phyloP scores from a whole-genome alignment of 1,140 invertebrate species.

The Drosophila nasuta region DNA sequence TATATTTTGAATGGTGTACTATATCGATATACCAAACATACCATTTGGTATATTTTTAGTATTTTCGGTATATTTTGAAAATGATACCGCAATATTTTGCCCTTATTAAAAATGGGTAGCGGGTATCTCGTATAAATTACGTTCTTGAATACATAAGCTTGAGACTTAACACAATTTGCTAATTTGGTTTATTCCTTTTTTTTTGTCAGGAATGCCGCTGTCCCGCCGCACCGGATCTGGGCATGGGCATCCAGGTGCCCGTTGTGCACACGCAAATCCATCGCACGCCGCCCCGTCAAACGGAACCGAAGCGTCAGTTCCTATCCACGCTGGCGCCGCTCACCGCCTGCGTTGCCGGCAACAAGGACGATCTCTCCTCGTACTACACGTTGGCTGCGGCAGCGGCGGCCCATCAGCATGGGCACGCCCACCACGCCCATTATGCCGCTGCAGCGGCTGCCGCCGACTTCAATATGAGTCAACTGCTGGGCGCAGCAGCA shows the following conservation, averaged over 20 bases:
- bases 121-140: no score
- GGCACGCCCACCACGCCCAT: slow-evolving; percentile 80
- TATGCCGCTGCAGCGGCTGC: slow-evolving; percentile 84
- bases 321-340: slow-evolving; percentile 90
- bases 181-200: background rate
- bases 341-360: slow-evolving; percentile 89
- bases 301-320: slow-evolving; percentile 89
- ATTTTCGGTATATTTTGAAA: no score
- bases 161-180: no score
- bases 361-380: slow-evolving; percentile 88
- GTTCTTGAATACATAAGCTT: no score
- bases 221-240: slow-evolving; percentile 86
- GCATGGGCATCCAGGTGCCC: slow-evolving; percentile 86
- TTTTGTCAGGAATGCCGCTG: slow-evolving; percentile 76
- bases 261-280: slow-evolving; percentile 81
- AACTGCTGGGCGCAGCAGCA: slow-evolving; percentile 87
- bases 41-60: no score
- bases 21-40: no score
- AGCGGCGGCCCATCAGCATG: slow-evolving; percentile 84
- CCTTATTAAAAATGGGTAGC: no score
- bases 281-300: slow-evolving; percentile 81
- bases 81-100: no score
- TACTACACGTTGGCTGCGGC: slow-evolving; percentile 88
- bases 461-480: slow-evolving; percentile 88
- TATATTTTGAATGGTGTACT: no score